phyloP scores from a whole-genome alignment of 2,113 vertebrate genomes.

The Oxygymnocypris stewartii region DNA sequence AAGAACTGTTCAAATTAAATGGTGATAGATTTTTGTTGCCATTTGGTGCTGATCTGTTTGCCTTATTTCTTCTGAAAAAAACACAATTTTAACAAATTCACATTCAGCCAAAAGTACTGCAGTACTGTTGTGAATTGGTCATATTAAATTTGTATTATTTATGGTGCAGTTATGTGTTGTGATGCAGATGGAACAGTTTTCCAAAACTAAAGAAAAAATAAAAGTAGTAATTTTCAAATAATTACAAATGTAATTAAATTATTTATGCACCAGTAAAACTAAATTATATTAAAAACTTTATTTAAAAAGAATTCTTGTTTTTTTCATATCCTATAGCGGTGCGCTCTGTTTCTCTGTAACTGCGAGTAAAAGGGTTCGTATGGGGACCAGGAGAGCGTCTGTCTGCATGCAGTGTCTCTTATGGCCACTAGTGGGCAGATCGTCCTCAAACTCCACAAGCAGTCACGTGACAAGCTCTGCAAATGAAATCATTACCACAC shows the following conservation, averaged over 20 bases:
- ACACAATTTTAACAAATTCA: too few species aligned
- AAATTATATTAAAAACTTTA: neutral
- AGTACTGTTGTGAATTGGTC: neutral
- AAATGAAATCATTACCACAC: conserved; percentile 31
- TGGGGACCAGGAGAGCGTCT: conserved; percentile 47
- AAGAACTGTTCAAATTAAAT: neutral
- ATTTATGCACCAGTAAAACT: neutral
- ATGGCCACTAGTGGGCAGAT: conserved; percentile 48
- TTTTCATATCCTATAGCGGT: neutral
- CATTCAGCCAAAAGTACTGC: neutral
- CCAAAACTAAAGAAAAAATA: neutral
- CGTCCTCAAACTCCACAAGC: neutral
- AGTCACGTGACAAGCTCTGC: conserved; percentile 26
- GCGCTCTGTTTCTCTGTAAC: neutral
- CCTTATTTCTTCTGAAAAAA: neutral
- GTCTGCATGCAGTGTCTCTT: neutral
- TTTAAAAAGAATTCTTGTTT: neutral
- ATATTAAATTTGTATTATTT: neutral
- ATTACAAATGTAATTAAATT: neutral
- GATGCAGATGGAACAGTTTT: neutral
- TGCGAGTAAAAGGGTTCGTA: conserved; percentile 54
- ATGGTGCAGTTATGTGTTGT: neutral
- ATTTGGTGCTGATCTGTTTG: neutral
- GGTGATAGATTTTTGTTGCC: neutral
- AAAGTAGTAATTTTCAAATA: neutral